Evolutionary conservation across 2,113 vertebrate species (phyloP).

Genomic region (Casuarius casuarius): DNA sequence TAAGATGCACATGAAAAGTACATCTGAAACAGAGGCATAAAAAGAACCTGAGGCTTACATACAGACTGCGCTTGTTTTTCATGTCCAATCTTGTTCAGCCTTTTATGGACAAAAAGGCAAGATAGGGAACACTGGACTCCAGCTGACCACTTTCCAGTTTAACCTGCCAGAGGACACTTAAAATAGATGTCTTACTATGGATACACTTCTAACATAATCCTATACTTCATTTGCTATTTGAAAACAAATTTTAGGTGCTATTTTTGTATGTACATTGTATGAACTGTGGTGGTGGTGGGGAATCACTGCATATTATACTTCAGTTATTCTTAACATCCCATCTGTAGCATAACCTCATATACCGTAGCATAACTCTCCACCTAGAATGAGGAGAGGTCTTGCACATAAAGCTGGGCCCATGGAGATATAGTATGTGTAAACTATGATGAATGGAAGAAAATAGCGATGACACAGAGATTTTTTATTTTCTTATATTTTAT

Average conservation of each 20-base stretch:
- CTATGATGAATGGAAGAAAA: not conserved
- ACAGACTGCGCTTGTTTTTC: not conserved
- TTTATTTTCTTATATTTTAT: constrained; percentile 4
- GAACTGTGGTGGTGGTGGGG: not conserved
- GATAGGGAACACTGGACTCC: not conserved
- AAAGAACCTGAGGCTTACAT: not conserved
- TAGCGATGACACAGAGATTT: not conserved
- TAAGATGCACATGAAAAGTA: not conserved
- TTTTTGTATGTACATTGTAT: not conserved
- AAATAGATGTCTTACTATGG: not conserved
- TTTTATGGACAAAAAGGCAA: not conserved
- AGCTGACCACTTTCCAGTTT: not conserved
- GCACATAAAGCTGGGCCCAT: not conserved
- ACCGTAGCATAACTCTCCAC: not conserved
- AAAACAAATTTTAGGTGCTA: not conserved
- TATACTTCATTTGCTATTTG: not conserved
- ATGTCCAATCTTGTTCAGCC: not conserved
- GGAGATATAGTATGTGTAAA: not conserved
- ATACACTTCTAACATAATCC: not conserved
- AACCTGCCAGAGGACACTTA: not conserved
- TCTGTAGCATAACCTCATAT: not conserved
- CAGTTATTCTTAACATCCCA: not conserved
- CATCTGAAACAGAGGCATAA: not conserved
- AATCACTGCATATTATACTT: not conserved
- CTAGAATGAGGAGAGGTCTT: not conserved